phyloP scores from a whole-genome alignment of 2,797 vertebrate species.

The Cygnus olor region DNA sequence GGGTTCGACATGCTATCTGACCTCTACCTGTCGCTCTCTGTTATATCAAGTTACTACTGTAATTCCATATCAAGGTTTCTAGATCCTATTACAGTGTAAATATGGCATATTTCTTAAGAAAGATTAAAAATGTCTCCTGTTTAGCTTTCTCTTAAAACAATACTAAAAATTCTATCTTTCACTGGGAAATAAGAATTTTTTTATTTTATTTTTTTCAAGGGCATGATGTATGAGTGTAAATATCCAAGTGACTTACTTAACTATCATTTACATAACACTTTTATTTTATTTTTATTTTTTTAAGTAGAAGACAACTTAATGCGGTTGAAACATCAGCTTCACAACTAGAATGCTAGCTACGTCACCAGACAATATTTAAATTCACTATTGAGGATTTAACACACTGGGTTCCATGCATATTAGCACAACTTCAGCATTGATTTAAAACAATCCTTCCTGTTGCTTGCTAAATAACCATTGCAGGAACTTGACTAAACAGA shows the following conservation, averaged over 20 bases:
- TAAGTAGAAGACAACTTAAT: neutral
- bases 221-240: neutral
- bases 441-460: neutral
- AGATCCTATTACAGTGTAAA: neutral
- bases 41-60: constrained; percentile 54
- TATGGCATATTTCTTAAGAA: neutral
- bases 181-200: neutral
- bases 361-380: neutral
- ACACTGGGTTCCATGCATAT: neutral
- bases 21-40: constrained; percentile 48
- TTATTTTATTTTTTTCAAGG: neutral
- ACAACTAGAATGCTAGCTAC: neutral
- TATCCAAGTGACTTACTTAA: neutral
- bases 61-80: neutral
- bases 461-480: neutral
- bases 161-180: neutral
- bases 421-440: neutral
- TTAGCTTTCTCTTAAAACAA: neutral
- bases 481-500: neutral
- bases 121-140: neutral
- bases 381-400: neutral
- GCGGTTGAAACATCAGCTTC: neutral
- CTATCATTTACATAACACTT: neutral
- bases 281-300: neutral
- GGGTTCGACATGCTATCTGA: constrained; percentile 34